Base-by-base conservation (phyloP, 2,797 vertebrate species). In the Spondyliosoma cantharus region DNA sequence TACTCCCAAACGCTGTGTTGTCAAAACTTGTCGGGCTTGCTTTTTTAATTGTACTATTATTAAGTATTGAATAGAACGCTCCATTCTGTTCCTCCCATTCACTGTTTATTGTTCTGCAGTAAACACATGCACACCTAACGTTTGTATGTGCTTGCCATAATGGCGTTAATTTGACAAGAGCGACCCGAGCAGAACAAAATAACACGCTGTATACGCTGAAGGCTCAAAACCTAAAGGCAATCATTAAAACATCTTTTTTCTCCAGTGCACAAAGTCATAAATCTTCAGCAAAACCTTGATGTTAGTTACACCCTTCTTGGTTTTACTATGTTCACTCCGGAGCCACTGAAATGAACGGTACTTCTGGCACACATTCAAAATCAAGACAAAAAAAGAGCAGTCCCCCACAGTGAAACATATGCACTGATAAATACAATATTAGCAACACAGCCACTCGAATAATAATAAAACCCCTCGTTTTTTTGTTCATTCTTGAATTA, bases 21-120 rank as follows among this genome's bases (percentile, higher is more conserved):
- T 74, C 19, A 12, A 59, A 77, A 85, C 74, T 57, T 58, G 86
- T 78, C 53, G 12, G 66, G 22, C 83, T 82, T 53, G 67, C 45
- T 74, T 52, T 54, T 74, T 68, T 68, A 78, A 81, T 62, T 81
- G 37, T 37, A 37, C 37, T 37, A 29, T 42, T n/a, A 71, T 37
- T 4, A 14, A 60, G 24, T 3, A 7, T n/a, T 15, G 17, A 22
- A n/a, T 19, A 65, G 17, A 14, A 46, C 16, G 17, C 16, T 19
- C 13, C 12, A 14, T 1, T 0, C 19, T 29, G 43, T 29, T 49
- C 66, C 57, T 78, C 67, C 57, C 71, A 50, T 19, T 52, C 48
- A 49, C 7, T 24, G 6, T 32, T 60, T n/a, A 63, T 87, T 70
- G 66, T 75, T 73, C 32, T 62, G 27, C 4, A 53, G 7, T 42